phyloP scores from a whole-genome alignment of 2,797 vertebrate genomes.

The Pteronotus mesoamericanus region DNA sequence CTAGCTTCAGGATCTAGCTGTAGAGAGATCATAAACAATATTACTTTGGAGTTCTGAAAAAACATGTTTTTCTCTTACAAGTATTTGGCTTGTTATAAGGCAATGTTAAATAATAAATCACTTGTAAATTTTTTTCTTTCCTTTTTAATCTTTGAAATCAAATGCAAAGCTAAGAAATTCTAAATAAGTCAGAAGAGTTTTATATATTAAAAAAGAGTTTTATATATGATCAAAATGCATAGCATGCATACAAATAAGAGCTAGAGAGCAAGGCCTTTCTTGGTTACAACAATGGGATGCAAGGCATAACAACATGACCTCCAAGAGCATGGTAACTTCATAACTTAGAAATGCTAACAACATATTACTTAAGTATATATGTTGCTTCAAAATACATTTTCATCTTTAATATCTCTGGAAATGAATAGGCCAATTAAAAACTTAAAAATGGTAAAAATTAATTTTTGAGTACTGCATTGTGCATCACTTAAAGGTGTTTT shows the following conservation, averaged over 20 bases:
- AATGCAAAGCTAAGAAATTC: slow-evolving; percentile 59
- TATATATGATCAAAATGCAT: not conserved
- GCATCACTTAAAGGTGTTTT: not conserved
- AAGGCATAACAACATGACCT: not conserved
- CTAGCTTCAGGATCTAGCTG: slow-evolving; percentile 97
- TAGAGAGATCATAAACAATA: slow-evolving; percentile 68
- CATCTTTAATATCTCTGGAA: not conserved
- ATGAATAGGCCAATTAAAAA: not conserved
- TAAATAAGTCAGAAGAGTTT: not conserved
- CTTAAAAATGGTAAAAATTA: not conserved
- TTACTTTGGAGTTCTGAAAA: slow-evolving; percentile 31
- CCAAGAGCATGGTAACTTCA: not conserved
- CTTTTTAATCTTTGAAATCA: slow-evolving; percentile 52
- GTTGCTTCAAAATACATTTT: not conserved
- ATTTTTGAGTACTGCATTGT: not conserved
- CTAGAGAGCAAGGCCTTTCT: slow-evolving; percentile 25
- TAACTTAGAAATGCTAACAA: not conserved
- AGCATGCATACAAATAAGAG: slow-evolving; percentile 37
- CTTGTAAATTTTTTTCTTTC: not conserved
- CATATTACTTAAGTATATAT: not conserved
- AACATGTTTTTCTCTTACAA: not conserved
- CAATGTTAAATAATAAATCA: not conserved
- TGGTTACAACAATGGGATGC: not conserved
- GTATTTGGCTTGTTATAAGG: not conserved
- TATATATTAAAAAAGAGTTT: not conserved